Conservation (phyloP, 2,113 vertebrate species). For the Amazona guildingii region DNA sequence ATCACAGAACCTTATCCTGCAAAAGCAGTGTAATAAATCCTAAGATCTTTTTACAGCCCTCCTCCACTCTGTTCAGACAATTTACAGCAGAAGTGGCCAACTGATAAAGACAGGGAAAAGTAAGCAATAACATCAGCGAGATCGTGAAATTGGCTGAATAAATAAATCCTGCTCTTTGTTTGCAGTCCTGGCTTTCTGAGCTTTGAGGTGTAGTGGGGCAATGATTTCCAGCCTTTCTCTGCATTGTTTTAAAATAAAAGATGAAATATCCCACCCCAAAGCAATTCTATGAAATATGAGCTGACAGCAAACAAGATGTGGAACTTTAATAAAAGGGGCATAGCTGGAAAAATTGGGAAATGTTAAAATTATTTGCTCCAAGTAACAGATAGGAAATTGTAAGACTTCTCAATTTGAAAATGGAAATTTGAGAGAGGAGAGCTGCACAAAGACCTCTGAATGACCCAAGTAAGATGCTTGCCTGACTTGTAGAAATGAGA, state of each 20-base stretch:
- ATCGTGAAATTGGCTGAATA: not conserved
- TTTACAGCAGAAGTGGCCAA: slow-evolving; percentile 16
- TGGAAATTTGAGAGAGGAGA: not conserved
- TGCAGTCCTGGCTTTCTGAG: not conserved
- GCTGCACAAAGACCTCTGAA: not conserved
- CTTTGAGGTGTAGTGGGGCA: not conserved
- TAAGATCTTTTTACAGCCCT: slow-evolving; percentile 21
- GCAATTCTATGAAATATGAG: not conserved
- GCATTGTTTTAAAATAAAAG: not conserved
- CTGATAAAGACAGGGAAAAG: slow-evolving; percentile 19
- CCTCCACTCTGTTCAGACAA: not conserved
- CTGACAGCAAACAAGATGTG: not conserved
- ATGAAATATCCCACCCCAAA: not conserved
- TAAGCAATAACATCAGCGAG: not conserved
- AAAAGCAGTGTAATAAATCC: slow-evolving; percentile 27
- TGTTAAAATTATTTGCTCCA: not conserved
- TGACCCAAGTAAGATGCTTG: not conserved
- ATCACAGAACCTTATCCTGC: not conserved
- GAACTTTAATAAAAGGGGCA: not conserved
- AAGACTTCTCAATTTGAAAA: not conserved
- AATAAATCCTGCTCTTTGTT: slow-evolving; percentile 42
- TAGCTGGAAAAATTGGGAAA: not conserved
- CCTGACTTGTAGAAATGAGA: not conserved
- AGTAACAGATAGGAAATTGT: not conserved
- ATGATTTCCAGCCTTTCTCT: not conserved